Base-by-base conservation (phyloP, 2,888 invertebrate genomes). In the Didymodactylos carnosus region DNA sequence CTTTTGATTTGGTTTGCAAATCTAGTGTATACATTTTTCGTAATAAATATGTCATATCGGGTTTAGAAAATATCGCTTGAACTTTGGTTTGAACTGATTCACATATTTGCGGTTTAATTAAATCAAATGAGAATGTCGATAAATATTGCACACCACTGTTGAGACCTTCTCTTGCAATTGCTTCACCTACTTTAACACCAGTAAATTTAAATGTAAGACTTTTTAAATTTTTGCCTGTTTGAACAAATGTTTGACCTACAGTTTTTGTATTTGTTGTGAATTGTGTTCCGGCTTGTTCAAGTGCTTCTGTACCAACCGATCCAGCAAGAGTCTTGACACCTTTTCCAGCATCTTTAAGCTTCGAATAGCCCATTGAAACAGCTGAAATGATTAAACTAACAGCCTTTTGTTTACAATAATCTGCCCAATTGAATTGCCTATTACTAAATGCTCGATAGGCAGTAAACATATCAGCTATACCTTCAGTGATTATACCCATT, bases 401-500 rank as follows among this genome's bases (percentile, higher is more conserved):
- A 27, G 75, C 75, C 35, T 75, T 75, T 19, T 75, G 75, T 69
- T 51, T 75, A 41, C 41, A 51, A 69, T 75, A 75, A 41, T 75
- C 75, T 6, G 2, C 53, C 75, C 75, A 73, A 16, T 6, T 29
- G n/a, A 75, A 75, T 43, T 75, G 72, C n/a, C 75, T 27, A 23
- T 23, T 75, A 39, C 72, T 75, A 41, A 53, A 75, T n/a, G 73
- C 73, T 41, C 75, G 39, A 41, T 75, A 69, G 16, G 75, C 75
- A 29, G 53, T 62, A 40, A 73, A 41, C 53, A 75, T 29, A 29
- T 75, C 75, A 19, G 75, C 40, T 13, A 75, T 23, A 25, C 72
- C 75, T 51, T 75, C 75, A n/a, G 75, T 40, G 3, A 75, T 43
- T 11, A 75, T n/a, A 49, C 62, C 39, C 75, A 75, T 73, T n/a